Conservation (phyloP, 2,888 invertebrate species). For the Ophioninae sp. region DNA sequence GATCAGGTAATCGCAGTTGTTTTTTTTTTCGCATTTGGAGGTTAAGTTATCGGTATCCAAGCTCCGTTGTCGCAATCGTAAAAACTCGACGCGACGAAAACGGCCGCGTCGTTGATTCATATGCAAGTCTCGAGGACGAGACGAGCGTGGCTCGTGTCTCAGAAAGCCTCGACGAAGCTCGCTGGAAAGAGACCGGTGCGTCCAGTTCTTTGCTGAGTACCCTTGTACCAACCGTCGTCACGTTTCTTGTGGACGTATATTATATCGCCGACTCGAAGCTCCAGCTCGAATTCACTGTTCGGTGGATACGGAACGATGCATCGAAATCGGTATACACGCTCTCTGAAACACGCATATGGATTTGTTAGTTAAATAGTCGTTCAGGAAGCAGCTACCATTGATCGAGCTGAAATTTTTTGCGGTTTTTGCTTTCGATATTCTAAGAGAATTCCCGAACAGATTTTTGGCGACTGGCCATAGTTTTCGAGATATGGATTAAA, state of each 20-base stretch:
- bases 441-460: too few relatives aligned
- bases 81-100: background rate
- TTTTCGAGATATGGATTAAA: background rate
- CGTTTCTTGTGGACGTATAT: slow-evolving; percentile 95
- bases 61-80: background rate
- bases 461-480: background rate
- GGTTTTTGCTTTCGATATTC: too few relatives aligned
- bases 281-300: slow-evolving; percentile 95
- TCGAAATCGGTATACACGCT: slow-evolving; percentile 86
- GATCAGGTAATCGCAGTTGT: too few relatives aligned
- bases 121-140: slow-evolving; percentile 81
- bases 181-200: slow-evolving; percentile 97
- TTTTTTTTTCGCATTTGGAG: too few relatives aligned
- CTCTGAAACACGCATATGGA: slow-evolving; percentile 67
- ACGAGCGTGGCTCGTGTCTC: slow-evolving; percentile 77
- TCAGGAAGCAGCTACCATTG: too few relatives aligned
- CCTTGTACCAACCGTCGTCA: slow-evolving; percentile 98
- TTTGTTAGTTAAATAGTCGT: too few relatives aligned
- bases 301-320: slow-evolving; percentile 97
- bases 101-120: slow-evolving; percentile 67
- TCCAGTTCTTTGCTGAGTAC: slow-evolving; percentile 93
- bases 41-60: too few relatives aligned
- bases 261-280: slow-evolving; percentile 94
- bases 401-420: too few relatives aligned
- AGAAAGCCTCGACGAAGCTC: slow-evolving; percentile 92